A percentile compares a stretch with the other conserved stretches of the same genome.
Conservation (phyloP, 2,113 vertebrate species). For the Poecile atricapillus region DNA sequence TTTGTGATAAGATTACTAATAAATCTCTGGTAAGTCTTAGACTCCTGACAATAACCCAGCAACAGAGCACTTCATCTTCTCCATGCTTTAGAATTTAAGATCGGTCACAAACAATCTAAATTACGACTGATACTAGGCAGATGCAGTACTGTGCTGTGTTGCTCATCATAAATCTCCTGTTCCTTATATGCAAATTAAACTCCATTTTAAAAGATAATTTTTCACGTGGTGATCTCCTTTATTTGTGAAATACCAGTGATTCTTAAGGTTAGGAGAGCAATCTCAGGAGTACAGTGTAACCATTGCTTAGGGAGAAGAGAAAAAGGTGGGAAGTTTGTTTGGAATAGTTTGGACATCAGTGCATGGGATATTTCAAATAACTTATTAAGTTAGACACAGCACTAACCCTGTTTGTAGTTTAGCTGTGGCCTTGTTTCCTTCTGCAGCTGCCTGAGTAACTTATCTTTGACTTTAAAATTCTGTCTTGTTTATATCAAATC, state of each 20-base stretch:
- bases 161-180: slow-evolving; percentile 84
- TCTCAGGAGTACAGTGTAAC: not conserved
- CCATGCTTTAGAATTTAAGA: slow-evolving; percentile 88
- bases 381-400: slow-evolving; percentile 49
- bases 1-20: slow-evolving; percentile 95
- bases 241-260: slow-evolving; percentile 72
- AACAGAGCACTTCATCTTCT: slow-evolving; percentile 84
- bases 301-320: not conserved
- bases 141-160: slow-evolving; percentile 73
- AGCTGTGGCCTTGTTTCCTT: not conserved
- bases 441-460: slow-evolving; percentile 11
- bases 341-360: not conserved
- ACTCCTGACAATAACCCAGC: slow-evolving; percentile 88
- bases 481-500: slow-evolving; percentile 15
- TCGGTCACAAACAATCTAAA: slow-evolving; percentile 89
- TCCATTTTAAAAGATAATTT: slow-evolving; percentile 91
- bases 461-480: slow-evolving; percentile 35
- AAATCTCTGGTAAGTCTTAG: slow-evolving; percentile 87
- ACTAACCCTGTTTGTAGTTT: not conserved
- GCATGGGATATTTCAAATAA: slow-evolving; percentile 1
- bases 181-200: slow-evolving; percentile 93
- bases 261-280: slow-evolving; percentile 49
- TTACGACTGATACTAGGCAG: slow-evolving; percentile 84
- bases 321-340: not conserved
- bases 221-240: slow-evolving; percentile 79